A percentile compares a stretch with the other conserved stretches of the same genome.
These are phyloP conservation scores for Charaxes varanes DNA, from an alignment of 1,140 invertebrate genomes.

Conservation along the genomic window DNA sequence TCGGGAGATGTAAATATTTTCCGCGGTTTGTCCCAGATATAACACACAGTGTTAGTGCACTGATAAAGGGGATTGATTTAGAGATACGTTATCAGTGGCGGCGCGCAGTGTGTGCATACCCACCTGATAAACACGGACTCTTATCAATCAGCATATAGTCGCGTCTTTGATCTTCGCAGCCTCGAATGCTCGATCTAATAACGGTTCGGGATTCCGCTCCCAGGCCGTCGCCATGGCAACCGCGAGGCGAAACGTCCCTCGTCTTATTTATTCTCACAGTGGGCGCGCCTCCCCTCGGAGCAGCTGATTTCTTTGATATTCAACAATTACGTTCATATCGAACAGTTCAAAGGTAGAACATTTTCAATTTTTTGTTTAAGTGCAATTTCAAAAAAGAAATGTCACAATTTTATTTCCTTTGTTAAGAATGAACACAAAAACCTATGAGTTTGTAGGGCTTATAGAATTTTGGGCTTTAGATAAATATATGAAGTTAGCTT, in stretches of 20 bases:
- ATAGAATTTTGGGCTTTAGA: no score
- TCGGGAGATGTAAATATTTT: constrained; percentile 17
- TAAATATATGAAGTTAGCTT: no score
- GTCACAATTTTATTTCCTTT: no score
- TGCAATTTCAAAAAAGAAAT: background rate
- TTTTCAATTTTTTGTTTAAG: constrained; percentile 3
- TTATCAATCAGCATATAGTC: constrained; percentile 31
- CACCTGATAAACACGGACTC: constrained; percentile 18
- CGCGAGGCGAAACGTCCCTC: constrained; percentile 36
- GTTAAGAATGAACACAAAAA: no score
- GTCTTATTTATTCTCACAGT: constrained; percentile 41
- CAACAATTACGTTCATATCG: constrained; percentile 23
- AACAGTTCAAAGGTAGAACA: constrained; percentile 9
- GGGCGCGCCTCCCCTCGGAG: constrained; percentile 31
- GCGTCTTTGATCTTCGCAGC: constrained; percentile 26
- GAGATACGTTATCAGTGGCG: constrained; percentile 25
- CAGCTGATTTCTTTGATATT: constrained; percentile 57
- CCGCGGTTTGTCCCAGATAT: constrained; percentile 15
- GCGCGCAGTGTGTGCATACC: constrained; percentile 14
- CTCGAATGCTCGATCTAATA: constrained; percentile 27
- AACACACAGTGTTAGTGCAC: constrained; percentile 2
- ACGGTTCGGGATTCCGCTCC: constrained; percentile 31
- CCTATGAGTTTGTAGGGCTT: no score
- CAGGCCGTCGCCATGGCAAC: constrained; percentile 46
- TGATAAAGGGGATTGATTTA: constrained; percentile 22